Base-by-base conservation (phyloP, 2,888 invertebrate species). In the Tenodera sinensis region DNA sequence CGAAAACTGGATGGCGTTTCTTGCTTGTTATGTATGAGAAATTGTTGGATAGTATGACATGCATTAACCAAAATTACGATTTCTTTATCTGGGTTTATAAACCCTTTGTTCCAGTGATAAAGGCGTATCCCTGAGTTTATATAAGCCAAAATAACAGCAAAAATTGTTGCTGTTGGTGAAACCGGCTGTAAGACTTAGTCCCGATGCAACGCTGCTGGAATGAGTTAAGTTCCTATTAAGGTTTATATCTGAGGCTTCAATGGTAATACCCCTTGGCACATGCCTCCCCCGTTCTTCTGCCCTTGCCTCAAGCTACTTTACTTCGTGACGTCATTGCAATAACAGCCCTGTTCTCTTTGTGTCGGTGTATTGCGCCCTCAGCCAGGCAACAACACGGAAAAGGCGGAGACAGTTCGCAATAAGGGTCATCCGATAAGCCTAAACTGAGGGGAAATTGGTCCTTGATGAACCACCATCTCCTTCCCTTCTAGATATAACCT, bases 381-480 rank as follows among this genome's bases (percentile, higher is more conserved):
- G 81, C 86, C 81, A 81, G 83, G 83, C 20, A n/a, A 83, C 85
- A 84, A 89, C 89, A 89, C 83, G 88, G 89, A 89, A 89, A 85
- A 88, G 89, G 89, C 30, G 89, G 89, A 83, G 85, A 89, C n/a
- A 84, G 27, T n/a, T 82, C 25, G 81, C 85, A 88, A 88, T 89
- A 85, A 83, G 89, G 89, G 88, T 89, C 89, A 88, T 88, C 88
- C 81, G 88, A 88, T 84, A 54, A 89, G 89, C 85, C 34, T 83
- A 34, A 84, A 28, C 71, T 84, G 27, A 82, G 54, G 47, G 84
- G 84, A 88, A 84, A 88, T 30, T 84, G 83, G 15, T n/a, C 88
- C 84, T 54, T 88, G 83, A 88, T 88, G 84, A 86, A 85, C 42
- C 28, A 25, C 83, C 9, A n/a, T 27, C n/a, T 85, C 28, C 27